These are phyloP conservation scores for Phaethon lepturus DNA, from an alignment of 2,113 vertebrate species.

Conservation along the genomic window DNA sequence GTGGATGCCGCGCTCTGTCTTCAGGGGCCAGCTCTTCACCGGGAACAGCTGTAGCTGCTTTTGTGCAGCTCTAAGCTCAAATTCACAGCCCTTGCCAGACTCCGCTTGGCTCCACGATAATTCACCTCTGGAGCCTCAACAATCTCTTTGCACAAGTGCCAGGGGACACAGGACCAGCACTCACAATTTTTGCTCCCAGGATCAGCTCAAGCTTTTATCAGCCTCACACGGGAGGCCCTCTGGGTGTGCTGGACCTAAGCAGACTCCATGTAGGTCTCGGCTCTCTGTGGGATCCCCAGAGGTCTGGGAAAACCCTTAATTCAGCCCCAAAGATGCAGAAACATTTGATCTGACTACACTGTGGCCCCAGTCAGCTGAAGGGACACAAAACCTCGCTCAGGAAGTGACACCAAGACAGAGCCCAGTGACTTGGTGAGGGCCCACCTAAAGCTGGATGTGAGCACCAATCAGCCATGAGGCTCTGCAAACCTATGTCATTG, in stretches of 20 bases:
- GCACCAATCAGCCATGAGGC: accelerated
- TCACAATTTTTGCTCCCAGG: background rate
- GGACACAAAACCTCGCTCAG: background rate
- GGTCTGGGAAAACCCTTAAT: background rate
- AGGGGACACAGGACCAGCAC: background rate
- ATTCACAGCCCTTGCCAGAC: background rate
- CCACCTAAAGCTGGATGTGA: background rate
- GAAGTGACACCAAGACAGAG: background rate
- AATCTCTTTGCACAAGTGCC: background rate
- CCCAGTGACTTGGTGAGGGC: accelerated
- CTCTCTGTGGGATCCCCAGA: background rate
- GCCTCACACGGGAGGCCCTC: background rate
- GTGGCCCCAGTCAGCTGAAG: background rate
- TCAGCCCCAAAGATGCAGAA: background rate
- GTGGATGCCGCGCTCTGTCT: accelerated
- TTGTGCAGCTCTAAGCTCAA: background rate
- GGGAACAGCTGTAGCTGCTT: background rate
- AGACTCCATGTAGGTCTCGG: background rate
- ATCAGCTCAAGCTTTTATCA: background rate
- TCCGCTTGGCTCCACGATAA: background rate
- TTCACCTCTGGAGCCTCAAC: background rate
- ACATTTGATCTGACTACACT: background rate
- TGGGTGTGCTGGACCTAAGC: background rate
- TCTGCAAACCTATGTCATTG: background rate
- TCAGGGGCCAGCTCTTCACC: background rate